Evolutionary conservation across 2,888 invertebrate species (phyloP), one percentile per base, ranked within the genome.

Genomic region (Glyphotaelius pellucidus): DNA sequence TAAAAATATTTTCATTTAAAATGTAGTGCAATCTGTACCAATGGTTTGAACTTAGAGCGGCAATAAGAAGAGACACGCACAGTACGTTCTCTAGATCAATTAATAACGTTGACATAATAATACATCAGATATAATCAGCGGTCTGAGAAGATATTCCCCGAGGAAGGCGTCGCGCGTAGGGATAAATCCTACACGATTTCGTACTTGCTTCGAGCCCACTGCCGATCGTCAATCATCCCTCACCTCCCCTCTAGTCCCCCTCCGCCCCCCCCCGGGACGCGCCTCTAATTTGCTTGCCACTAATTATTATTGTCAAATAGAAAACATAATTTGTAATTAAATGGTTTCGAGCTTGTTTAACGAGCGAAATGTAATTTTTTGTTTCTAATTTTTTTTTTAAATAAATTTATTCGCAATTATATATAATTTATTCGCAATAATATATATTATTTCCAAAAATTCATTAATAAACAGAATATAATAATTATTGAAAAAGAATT

Each of bases 101-200:
- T 89, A 89, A 89, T 89, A 89, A 89, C 79, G 88, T 89, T 89
- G 88, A 89, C 88, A 89, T 80, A 25, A 89, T 89, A 89, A 89
- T 79, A 89, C 79, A 89, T 89, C 88, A 52, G 87, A 87, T 31
- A 87, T 87, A 87, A 87, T 52, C 87, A 79, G 88, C 79, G 79
- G 88, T 32, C 35, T 31, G n/a, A 79, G 25, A 79, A n/a, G 67
- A 52, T 31, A 79, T 42, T 42, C 88, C 79, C 80, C 31, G 88
- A 38, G 67, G 88, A 12, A 42, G 86, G 67, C 25, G 25, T 67
- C 0, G n/a, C 47, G 83, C 32, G 83, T 32, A 2, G 86, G 79
- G 80, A 30, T 79, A 89, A 89, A 89, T 79, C 88, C 88, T n/a
- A 79, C 88, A 38, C 32, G 67, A 89, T 89, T 79, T 79, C 80